phyloP scores from a whole-genome alignment of 1,140 invertebrate genomes.

The Papilio xuthus region DNA sequence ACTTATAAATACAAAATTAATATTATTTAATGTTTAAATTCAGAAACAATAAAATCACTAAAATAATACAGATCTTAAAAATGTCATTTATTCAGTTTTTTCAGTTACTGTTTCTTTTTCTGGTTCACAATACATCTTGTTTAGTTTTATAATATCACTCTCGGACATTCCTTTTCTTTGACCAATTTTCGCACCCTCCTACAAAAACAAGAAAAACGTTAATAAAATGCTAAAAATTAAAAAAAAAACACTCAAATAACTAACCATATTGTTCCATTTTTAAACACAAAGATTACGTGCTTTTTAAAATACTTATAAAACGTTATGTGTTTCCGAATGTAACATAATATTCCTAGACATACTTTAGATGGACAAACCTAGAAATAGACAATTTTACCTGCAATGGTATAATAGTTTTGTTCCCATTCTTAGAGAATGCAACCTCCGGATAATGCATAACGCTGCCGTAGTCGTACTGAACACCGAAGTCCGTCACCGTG shows the following conservation, averaged over 20 bases:
- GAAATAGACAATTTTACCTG: slow-evolving; percentile 70
- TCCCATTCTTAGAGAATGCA: slow-evolving; percentile 86
- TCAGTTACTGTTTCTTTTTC: slow-evolving; percentile 38
- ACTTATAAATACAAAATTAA: background rate
- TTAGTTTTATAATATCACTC: slow-evolving; percentile 85
- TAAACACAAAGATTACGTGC: too few species aligned
- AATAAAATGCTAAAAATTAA: slow-evolving; percentile 5
- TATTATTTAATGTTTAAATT: background rate
- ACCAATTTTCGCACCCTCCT: slow-evolving; percentile 80
- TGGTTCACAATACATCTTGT: slow-evolving; percentile 84
- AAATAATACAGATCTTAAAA: slow-evolving; percentile 25
- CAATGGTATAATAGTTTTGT: slow-evolving; percentile 83
- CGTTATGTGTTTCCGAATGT: background rate
- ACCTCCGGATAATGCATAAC: slow-evolving; percentile 88
- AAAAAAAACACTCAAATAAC: background rate
- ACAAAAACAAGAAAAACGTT: slow-evolving; percentile 50
- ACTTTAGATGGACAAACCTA: too few species aligned
- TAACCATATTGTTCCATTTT: background rate
- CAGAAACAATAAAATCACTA: slow-evolving; percentile 5
- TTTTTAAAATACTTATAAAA: too few species aligned
- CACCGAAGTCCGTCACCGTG: slow-evolving; percentile 84
- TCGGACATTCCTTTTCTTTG: slow-evolving; percentile 85
- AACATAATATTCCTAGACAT: background rate
- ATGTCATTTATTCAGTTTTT: slow-evolving; percentile 37
- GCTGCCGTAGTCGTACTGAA: slow-evolving; percentile 86